Conservation (phyloP, 2,113 vertebrate species). For the Odocoileus virginianus region DNA sequence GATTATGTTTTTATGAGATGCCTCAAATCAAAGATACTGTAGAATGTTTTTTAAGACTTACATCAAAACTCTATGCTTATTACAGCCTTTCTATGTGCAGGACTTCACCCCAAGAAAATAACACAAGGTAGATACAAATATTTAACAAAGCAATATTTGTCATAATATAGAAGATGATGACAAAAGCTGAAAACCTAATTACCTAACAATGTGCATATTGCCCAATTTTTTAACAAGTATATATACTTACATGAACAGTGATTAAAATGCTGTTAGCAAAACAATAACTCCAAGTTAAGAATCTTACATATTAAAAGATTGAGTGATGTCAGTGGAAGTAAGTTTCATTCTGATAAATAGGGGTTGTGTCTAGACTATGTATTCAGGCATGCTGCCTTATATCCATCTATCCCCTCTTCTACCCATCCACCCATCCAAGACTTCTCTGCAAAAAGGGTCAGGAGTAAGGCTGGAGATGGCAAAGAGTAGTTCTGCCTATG, state of each 20-base stretch:
- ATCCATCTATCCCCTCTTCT: not conserved
- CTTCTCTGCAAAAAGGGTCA: not conserved
- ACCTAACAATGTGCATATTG: not conserved
- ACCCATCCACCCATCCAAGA: not conserved
- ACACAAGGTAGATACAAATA: not conserved
- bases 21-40: not conserved
- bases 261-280: slow-evolving; percentile 28
- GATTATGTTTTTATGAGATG: not conserved
- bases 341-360: not conserved
- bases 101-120: slow-evolving; percentile 25
- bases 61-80: not conserved
- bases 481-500: not conserved
- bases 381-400: not conserved
- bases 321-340: not conserved
- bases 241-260: not conserved
- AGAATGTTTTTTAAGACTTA: slow-evolving; percentile 1
- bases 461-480: not conserved
- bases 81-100: not conserved
- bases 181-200: slow-evolving; percentile 14
- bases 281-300: not conserved
- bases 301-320: not conserved
- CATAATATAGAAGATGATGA: not conserved
- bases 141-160: not conserved
- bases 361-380: not conserved
- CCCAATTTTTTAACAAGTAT: not conserved